Percentiles rank a stretch among this genome's conserved stretches.
Conservation (phyloP, 2,113 vertebrate species). For the zebrafish (Danio rerio) region GRCz12tu NC_133176.1:21371001-21371500, state of each 20-base stretch:
- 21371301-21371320: constrained; percentile 56
- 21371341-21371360: constrained; percentile 86
- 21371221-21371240: constrained; percentile 83
- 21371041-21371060: neutral
- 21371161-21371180: constrained; percentile 75
- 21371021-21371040: neutral
- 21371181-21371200: constrained; percentile 86
- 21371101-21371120: neutral
- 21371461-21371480: constrained; percentile 82
- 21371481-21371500: no score
- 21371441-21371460: constrained; percentile 97
- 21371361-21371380: constrained; percentile 85
- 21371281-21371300: neutral
- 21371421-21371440: constrained; percentile 94
- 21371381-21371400: constrained; percentile 91
- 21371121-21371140: neutral
- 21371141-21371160: neutral
- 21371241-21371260: constrained; percentile 76
- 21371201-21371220: constrained; percentile 85
- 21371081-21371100: neutral
- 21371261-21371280: neutral
- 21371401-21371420: constrained; percentile 94
- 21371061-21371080: neutral
- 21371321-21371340: constrained; percentile 79
- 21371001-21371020: no score